phyloP scores from a whole-genome alignment of 2,113 vertebrate species.

The Sprattus sprattus region DNA sequence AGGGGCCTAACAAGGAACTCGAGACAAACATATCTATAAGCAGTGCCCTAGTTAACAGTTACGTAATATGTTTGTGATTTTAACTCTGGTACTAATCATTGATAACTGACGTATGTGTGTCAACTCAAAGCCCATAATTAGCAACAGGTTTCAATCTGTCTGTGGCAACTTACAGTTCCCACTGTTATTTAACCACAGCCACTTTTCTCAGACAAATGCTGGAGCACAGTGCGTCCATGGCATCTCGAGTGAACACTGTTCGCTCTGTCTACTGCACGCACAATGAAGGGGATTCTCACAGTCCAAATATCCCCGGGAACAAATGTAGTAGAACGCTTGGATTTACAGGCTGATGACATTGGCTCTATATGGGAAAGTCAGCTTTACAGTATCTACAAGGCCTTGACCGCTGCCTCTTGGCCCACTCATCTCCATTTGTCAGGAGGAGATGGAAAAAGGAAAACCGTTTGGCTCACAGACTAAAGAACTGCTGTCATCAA shows the following conservation, averaged over 20 bases:
- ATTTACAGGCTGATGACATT: slow-evolving; percentile 35
- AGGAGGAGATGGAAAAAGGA: slow-evolving; percentile 1
- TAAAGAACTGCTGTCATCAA: slow-evolving; percentile 33
- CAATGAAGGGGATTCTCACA: slow-evolving; percentile 23
- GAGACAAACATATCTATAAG: background rate
- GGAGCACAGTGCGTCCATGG: slow-evolving; percentile 4
- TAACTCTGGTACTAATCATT: slow-evolving; percentile 1
- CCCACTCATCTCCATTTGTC: slow-evolving; percentile 23
- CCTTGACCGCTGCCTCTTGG: slow-evolving; percentile 35
- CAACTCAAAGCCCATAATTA: background rate
- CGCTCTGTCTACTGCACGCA: background rate
- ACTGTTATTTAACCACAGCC: background rate
- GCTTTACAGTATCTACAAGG: slow-evolving; percentile 33
- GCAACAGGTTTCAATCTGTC: background rate
- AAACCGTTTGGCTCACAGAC: slow-evolving; percentile 27
- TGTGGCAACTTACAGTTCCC: background rate
- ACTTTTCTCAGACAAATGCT: background rate
- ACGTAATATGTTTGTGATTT: background rate
- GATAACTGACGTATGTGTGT: background rate
- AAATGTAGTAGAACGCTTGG: slow-evolving; percentile 16
- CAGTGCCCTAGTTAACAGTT: background rate
- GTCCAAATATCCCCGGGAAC: slow-evolving; percentile 5
- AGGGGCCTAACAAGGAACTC: background rate
- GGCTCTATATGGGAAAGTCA: slow-evolving; percentile 24
- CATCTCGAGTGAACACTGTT: slow-evolving; percentile 10